Base-by-base conservation (phyloP, 2,797 vertebrate genomes). In the Aldrovandia affinis region DNA sequence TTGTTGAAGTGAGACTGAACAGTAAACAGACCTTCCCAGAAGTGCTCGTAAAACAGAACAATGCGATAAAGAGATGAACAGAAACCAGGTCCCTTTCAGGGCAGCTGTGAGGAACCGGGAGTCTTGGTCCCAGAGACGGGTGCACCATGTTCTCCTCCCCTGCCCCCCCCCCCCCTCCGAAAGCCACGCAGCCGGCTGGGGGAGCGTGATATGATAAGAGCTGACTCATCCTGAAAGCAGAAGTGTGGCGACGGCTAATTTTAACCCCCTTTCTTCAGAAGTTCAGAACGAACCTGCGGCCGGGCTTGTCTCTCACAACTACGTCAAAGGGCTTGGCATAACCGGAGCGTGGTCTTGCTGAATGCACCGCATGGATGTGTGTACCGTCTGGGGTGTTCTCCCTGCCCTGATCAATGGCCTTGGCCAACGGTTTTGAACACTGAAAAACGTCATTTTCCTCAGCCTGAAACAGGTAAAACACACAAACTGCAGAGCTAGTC, bases 231-330 rank as follows among this genome's bases (percentile, higher is more conserved):
- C 50, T 57, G 54, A 44, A 33, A 81, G 55, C 68, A 39, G 83
- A 63, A 79, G n/a, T 83, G 83, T 6, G 1, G 25, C 36, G 54
- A 22, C 10, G 28, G 63, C 63, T 68, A 68, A 68, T 68, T 68
- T 68, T 68, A 68, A 68, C 63, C 55, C 63, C 59, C 25, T 61
- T 68, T 68, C 63, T 68, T 14, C 63, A 30, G 28, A 68, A 68
- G 9, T 33, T 33, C 28, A 30, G 47, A 6, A 50, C 55, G 18
- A 57, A 14, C 55, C 9, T 57, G 12, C 15, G 55, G 12, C 18
- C n/a, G n/a, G n/a, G n/a, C n/a, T n/a, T n/a, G n/a, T n/a, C 15
- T 55, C 22, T 55, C 54, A 55, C 54, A 55, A 20, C 22, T 18
- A 3, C 22, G 15, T 20, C 54, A 55, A 18, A 20, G 3, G 22